A percentile compares a stretch with the other conserved stretches of the same genome.
Evolutionary conservation across 2,113 vertebrate genomes (phyloP).

Genomic region (Tylochromis polylepis): DNA sequence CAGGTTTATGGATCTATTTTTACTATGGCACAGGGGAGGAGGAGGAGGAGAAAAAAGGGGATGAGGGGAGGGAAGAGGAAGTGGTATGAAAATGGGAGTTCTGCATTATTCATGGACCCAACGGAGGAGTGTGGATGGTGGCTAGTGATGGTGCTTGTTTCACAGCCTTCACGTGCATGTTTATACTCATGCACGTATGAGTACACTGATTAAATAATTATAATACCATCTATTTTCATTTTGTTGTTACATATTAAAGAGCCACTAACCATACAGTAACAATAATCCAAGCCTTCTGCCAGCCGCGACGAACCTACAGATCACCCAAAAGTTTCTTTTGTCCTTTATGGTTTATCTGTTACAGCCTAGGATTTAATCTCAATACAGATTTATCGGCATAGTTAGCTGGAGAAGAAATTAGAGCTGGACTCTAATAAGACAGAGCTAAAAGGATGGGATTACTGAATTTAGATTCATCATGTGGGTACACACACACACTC

Average conservation of each 20-base stretch:
- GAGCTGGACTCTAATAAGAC: background rate
- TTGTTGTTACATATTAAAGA: background rate
- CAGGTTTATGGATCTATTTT: slow-evolving; percentile 65
- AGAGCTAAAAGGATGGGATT: background rate
- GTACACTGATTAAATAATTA: background rate
- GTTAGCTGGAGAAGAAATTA: background rate
- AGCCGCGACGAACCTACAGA: background rate
- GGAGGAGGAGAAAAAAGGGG: slow-evolving; percentile 20
- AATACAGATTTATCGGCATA: background rate
- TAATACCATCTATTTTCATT: background rate
- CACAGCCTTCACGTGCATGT: slow-evolving; percentile 2
- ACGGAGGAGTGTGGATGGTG: slow-evolving; percentile 24
- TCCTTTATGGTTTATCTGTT: background rate
- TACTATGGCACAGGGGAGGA: slow-evolving; percentile 27
- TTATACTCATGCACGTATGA: background rate
- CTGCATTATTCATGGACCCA: slow-evolving; percentile 58
- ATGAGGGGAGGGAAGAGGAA: slow-evolving; percentile 35
- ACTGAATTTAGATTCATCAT: background rate
- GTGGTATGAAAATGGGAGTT: slow-evolving; percentile 54
- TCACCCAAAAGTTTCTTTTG: background rate
- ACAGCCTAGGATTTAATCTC: background rate
- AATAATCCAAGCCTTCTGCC: background rate
- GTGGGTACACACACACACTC: background rate
- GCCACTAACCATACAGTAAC: background rate
- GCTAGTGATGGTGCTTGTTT: slow-evolving; percentile 20